Evolutionary conservation across 2,888 invertebrate genomes (phyloP), one percentile per base, ranked within the genome.

Genomic region (Cartodere bifasciata): DNA sequence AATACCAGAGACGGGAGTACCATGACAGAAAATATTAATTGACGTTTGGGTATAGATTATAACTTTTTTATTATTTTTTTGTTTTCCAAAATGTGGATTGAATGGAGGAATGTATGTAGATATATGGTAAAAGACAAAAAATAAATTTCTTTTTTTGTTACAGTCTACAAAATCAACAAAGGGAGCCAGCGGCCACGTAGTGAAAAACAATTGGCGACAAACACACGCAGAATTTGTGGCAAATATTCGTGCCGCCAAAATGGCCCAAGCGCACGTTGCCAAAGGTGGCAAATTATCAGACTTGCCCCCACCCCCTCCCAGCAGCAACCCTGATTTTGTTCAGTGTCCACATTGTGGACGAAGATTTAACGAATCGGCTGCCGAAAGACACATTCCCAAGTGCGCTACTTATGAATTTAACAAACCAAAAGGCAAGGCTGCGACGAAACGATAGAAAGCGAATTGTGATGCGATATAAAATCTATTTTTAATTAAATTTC

Each of bases 151-250:
- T 17, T 17, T n/a, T 17, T 17, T 17, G 20, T n/a, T n/a, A 7
- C n/a, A 7, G 6, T 17, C 6, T 6, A 17, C 6, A 7, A 17
- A 9, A 7, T 12, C 33, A 6, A 41, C 25, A 9, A 20, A 40
- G 13, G 28, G 41, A 2, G 28, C 43, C n/a, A n/a, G n/a, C n/a
- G n/a, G n/a, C n/a, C n/a, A n/a, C n/a, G n/a, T n/a, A n/a, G n/a
- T n/a, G 10, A 75, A 74, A 53, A 71, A 60, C 44, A 82, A 79
- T 61, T 97, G 97, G 97, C 70, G 91, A 3, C 74, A 79, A 54
- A 84, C 91, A 47, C 97, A 97, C 65, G 82, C 88, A 55, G 88
- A 92, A 48, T 95, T 97, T 59, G 85, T 95, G 42, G 68, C 73
- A 36, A 77, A 90, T 2, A 90, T 97, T 41, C 72, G 91, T 22